Evolutionary conservation across 2,113 vertebrate genomes (phyloP).

Genomic region (Phylloscopus trochilus): DNA sequence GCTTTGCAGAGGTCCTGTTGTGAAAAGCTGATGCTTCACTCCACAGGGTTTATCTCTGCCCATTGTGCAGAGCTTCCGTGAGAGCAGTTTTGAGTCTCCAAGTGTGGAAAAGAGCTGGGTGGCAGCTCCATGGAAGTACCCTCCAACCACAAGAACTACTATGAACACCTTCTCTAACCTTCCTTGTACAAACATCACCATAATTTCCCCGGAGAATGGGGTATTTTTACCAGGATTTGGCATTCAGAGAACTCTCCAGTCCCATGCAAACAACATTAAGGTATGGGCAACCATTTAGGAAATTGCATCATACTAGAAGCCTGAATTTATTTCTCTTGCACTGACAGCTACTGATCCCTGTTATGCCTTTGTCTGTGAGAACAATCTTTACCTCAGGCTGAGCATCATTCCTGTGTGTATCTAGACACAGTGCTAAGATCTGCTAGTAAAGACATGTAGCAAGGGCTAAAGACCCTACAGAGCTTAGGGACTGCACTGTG

Average conservation of each 20-base stretch:
- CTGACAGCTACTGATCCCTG: background rate
- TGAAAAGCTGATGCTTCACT: background rate
- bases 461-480: background rate
- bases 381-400: background rate
- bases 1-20: background rate
- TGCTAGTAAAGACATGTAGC: background rate
- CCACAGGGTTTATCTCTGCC: background rate
- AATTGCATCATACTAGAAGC: background rate
- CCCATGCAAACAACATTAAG: background rate
- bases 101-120: background rate
- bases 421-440: background rate
- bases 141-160: background rate
- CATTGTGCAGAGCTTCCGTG: background rate
- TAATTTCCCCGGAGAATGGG: background rate
- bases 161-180: background rate
- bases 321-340: background rate
- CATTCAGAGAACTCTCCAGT: background rate
- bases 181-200: background rate
- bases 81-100: background rate
- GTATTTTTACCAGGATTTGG: background rate
- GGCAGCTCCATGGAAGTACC: background rate
- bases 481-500: background rate
- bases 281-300: background rate
- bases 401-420: rapidly evolving
- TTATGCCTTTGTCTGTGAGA: background rate